Percentiles rank a stretch among this genome's conserved stretches.
Conservation (phyloP, 2,797 vertebrate species). For the Sardinella longiceps region DNA sequence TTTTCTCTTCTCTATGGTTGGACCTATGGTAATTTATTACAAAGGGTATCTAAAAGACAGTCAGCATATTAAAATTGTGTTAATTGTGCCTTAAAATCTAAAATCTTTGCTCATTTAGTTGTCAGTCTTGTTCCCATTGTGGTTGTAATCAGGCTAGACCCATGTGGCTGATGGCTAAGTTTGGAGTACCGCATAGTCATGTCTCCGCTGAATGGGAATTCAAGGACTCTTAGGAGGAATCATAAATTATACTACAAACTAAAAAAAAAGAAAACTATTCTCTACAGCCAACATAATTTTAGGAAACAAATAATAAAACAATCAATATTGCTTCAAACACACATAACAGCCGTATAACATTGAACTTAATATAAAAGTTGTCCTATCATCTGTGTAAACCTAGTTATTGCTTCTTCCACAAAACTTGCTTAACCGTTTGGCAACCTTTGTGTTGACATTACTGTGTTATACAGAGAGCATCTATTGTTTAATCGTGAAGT, state of each 20-base stretch:
- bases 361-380: conserved; percentile 38
- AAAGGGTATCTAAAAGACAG: neutral
- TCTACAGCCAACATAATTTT: conserved; percentile 19
- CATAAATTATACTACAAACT: neutral
- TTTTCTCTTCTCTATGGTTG: neutral
- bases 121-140: conserved; percentile 50
- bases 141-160: neutral
- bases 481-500: conserved; percentile 15
- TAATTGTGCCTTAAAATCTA: conserved; percentile 60
- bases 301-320: conserved; percentile 30
- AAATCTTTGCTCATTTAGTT: conserved; percentile 60
- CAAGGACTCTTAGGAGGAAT: neutral
- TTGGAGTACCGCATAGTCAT: neutral
- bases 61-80: neutral
- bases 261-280: neutral
- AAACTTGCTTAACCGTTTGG: conserved; percentile 32
- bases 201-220: neutral
- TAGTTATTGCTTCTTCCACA: neutral
- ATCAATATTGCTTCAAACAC: conserved; percentile 32
- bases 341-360: conserved; percentile 31
- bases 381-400: neutral
- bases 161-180: neutral
- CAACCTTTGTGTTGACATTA: conserved; percentile 22
- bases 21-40: neutral
- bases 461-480: conserved; percentile 4